Base-by-base conservation (phyloP, 2,888 invertebrate species). In the Conus canariensis region DNA sequence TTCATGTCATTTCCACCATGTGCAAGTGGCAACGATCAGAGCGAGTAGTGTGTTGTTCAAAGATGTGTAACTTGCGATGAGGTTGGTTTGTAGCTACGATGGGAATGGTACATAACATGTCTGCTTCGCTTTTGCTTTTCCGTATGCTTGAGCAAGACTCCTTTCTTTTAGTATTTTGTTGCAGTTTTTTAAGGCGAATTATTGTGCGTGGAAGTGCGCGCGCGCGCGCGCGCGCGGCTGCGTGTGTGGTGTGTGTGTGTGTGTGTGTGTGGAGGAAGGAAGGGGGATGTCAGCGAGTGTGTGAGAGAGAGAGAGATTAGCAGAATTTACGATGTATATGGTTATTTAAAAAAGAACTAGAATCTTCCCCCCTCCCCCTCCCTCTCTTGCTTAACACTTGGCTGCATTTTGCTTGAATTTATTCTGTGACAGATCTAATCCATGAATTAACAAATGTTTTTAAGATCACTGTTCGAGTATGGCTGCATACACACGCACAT, bases 81-180 rank as follows among this genome's bases (percentile, higher is more conserved):
- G 85, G 85, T 85, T 85, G 85, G 56, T 85, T 59, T 85, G 85
- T 60, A 60, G 85, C 85, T 25, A 9, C n/a, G 1, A 25, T 25
- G 5, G 14, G 8, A 59, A 60, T 25, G 14, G 25, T n/a, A 25
- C 4, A n/a, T 59, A 59, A 19, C 59, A 59, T 85, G 58, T n/a
- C 25, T 85, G 30, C 30, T 80, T 80, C 30, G 8, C 77, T n/a
- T 77, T 9, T 77, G 77, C 77, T 77, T 30, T 77, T 77, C 30
- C 7, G 25, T 25, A 30, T 77, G 25, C 77, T 77, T 6, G 30
- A 8, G 77, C 10, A 30, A 10, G 30, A 77, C 25, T 77, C 25
- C 30, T 12, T 77, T 30, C 30, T 4, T 25, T 77, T 0, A 25
- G 10, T 77, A 25, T 77, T 45, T 45, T 45, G 45, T 45, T 45